Evolutionary conservation across 1,140 invertebrate genomes (phyloP).

Genomic region (Agrypnia vestita): DNA sequence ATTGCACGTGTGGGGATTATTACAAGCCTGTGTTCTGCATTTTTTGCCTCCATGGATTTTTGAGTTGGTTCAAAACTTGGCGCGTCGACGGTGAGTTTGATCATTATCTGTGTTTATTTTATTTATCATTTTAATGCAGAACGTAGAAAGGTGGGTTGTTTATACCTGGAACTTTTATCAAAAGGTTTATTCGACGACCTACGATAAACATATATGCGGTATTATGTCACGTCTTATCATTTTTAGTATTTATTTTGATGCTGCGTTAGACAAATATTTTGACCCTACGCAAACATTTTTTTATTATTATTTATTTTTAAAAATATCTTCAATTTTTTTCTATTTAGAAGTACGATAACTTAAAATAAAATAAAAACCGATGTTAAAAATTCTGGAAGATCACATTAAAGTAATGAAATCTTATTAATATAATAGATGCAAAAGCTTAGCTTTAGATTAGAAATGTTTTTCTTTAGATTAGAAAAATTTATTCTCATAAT

Average conservation of each 20-base stretch:
- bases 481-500: too few relatives aligned
- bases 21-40: too few relatives aligned
- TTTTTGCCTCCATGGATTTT: constrained; percentile 14
- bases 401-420: too few relatives aligned
- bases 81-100: constrained; percentile 4
- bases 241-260: constrained; percentile 12
- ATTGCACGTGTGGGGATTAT: constrained; percentile 15
- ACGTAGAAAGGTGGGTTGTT: background rate
- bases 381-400: too few relatives aligned
- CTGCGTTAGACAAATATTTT: background rate
- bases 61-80: background rate
- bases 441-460: too few relatives aligned
- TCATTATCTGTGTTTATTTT: constrained; percentile 22
- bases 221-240: background rate
- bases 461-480: too few relatives aligned
- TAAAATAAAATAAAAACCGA: too few relatives aligned
- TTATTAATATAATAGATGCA: too few relatives aligned
- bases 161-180: background rate
- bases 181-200: background rate
- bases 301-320: too few relatives aligned
- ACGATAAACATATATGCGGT: background rate
- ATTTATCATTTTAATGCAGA: background rate
- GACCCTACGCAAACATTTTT: too few relatives aligned
- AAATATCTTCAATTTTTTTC: too few relatives aligned
- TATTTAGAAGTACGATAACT: too few relatives aligned